Conservation (phyloP, 2,113 vertebrate species). For the Mus spicilegus region DNA sequence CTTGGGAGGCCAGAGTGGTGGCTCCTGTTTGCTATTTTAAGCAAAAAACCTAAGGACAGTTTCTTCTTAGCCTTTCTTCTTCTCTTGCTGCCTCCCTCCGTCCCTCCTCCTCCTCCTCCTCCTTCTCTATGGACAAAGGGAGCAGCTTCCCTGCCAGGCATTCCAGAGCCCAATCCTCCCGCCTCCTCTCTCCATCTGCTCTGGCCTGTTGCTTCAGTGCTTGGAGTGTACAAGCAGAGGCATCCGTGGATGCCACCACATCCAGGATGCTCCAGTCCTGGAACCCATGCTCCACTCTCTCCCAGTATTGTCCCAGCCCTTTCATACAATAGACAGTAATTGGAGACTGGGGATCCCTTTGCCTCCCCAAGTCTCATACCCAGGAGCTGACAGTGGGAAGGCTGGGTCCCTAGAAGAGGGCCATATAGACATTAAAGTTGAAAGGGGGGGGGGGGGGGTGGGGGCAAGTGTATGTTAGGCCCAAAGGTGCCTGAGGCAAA, state of each 20-base stretch:
- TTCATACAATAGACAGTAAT: neutral
- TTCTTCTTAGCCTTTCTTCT: slow-evolving; percentile 27
- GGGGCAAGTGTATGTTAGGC: neutral
- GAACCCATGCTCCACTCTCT: neutral
- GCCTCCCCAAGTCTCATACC: neutral
- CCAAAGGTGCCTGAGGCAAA: neutral
- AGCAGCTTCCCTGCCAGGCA: slow-evolving; percentile 60
- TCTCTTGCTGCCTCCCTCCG: neutral
- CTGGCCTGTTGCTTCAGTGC: slow-evolving; percentile 72
- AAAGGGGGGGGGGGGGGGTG: neutral
- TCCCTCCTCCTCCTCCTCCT: neutral
- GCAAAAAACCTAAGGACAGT: slow-evolving; percentile 26
- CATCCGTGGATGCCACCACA: neutral
- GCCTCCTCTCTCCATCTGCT: slow-evolving; percentile 42
- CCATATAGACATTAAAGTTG: neutral
- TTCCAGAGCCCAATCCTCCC: neutral
- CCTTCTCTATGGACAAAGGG: slow-evolving; percentile 60
- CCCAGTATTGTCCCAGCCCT: neutral
- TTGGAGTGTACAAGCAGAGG: neutral
- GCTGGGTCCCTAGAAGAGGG: neutral
- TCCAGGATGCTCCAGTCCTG: neutral
- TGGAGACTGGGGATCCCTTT: neutral
- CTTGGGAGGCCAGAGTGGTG: neutral
- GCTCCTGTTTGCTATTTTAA: neutral
- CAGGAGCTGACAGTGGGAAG: neutral